phyloP scores from a whole-genome alignment of 2,797 vertebrate species.

The Catamblyrhynchus diadema region DNA sequence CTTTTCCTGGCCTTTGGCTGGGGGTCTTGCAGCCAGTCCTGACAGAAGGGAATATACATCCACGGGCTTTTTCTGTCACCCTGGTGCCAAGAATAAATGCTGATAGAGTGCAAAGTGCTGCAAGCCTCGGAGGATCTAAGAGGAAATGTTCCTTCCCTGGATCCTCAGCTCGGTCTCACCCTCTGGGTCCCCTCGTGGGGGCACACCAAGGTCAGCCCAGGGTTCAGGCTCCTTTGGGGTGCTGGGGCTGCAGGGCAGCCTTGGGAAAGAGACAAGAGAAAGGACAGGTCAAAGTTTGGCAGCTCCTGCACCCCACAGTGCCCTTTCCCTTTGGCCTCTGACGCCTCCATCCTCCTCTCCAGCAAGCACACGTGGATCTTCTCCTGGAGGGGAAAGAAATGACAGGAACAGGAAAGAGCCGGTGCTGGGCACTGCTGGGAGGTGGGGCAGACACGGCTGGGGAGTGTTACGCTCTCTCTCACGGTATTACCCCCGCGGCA shows the following conservation, averaged over 20 bases:
- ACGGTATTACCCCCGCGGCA: neutral
- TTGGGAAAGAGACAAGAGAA: neutral
- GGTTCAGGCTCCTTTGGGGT: neutral
- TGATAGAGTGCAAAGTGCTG: slow-evolving; percentile 7
- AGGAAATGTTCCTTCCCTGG: neutral
- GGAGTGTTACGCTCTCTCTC: neutral
- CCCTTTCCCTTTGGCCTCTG: neutral
- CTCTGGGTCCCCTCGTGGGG: rapidly evolving
- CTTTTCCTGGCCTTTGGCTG: neutral
- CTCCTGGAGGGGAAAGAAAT: neutral
- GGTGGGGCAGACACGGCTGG: neutral
- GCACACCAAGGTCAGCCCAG: neutral
- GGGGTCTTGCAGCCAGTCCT: neutral
- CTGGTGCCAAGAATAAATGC: neutral
- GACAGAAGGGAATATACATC: neutral
- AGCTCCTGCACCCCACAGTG: neutral
- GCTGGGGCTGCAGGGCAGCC: neutral
- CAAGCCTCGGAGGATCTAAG: neutral
- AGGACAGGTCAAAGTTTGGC: neutral
- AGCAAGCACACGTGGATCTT: neutral
- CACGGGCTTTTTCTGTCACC: neutral
- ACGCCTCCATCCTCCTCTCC: neutral
- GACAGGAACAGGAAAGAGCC: neutral
- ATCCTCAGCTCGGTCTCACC: neutral
- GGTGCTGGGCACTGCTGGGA: neutral